phyloP scores from a whole-genome alignment of 2,113 vertebrate genomes.

The Tetraodon nigroviridis region DNA sequence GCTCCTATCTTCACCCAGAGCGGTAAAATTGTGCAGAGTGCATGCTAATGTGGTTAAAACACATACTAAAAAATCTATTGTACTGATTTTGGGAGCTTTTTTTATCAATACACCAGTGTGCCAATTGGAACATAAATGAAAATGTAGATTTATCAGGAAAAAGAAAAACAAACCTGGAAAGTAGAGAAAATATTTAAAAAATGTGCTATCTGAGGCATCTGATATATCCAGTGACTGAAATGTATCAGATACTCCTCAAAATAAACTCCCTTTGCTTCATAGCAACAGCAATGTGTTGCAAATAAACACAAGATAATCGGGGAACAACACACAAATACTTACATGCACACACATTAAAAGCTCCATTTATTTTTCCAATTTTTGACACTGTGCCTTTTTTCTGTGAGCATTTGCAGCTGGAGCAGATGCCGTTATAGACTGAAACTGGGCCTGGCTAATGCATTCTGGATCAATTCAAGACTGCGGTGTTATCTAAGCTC shows the following conservation, averaged over 20 bases:
- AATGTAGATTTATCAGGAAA: not conserved
- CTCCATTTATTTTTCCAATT: no score
- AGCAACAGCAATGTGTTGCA: no score
- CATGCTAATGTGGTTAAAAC: conserved; percentile 30
- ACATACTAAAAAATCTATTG: conserved; percentile 27
- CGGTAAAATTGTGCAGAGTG: conserved; percentile 1
- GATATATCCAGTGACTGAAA: not conserved
- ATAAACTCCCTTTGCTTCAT: not conserved
- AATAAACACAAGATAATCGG: no score
- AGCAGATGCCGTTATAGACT: conserved; percentile 9
- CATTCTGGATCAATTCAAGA: conserved; percentile 27
- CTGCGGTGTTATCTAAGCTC: no score
- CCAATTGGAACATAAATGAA: conserved; percentile 27
- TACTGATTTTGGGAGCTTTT: conserved; percentile 21
- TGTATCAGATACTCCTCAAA: no score
- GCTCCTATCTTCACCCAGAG: conserved; percentile 12
- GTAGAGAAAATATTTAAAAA: conserved; percentile 56
- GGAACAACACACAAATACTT: no score
- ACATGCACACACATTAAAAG: not conserved
- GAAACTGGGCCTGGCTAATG: conserved; percentile 40
- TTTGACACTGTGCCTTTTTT: no score
- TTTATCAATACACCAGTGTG: conserved; percentile 26
- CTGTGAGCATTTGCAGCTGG: not conserved
- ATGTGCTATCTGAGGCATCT: not conserved
- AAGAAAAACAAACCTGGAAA: conserved; percentile 37